These are phyloP conservation scores for Peromyscus melanophrys DNA, from an alignment of 2,797 vertebrate species.

Conservation along the genomic window DNA sequence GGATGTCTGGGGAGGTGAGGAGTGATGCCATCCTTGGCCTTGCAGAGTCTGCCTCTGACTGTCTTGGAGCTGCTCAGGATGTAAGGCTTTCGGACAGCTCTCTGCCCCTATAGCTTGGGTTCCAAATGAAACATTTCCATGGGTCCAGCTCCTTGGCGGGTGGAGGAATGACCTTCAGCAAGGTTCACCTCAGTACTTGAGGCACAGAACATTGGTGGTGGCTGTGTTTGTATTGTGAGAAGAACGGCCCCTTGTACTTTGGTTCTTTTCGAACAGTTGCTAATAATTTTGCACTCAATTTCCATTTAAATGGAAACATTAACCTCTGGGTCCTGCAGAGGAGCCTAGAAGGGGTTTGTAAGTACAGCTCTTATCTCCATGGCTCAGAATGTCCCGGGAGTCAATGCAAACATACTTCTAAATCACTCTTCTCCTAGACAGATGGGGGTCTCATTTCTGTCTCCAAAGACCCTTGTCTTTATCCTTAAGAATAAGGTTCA, in stretches of 20 bases:
- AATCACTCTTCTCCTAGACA: slow-evolving; percentile 31
- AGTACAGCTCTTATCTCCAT: slow-evolving; percentile 70
- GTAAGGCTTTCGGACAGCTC: not conserved
- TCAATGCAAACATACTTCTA: slow-evolving; percentile 71
- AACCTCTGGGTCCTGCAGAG: slow-evolving; percentile 82
- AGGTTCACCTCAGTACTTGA: slow-evolving; percentile 48
- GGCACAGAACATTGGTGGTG: not conserved
- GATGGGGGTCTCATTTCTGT: slow-evolving; percentile 15
- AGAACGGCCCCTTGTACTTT: slow-evolving; percentile 83
- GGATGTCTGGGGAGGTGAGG: not conserved
- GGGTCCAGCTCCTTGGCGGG: not conserved
- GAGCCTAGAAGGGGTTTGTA: slow-evolving; percentile 71
- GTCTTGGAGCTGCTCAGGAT: not conserved
- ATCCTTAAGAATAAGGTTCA: slow-evolving; percentile 8
- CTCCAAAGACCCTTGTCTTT: slow-evolving; percentile 23
- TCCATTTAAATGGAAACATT: slow-evolving; percentile 89
- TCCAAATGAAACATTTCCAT: slow-evolving; percentile 16
- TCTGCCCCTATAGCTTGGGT: not conserved
- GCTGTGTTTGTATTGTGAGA: slow-evolving; percentile 73
- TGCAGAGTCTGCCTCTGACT: not conserved
- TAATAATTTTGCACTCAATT: slow-evolving; percentile 88
- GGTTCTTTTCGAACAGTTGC: slow-evolving; percentile 84
- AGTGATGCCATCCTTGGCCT: not conserved
- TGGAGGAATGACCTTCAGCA: slow-evolving; percentile 53
- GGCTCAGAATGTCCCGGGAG: slow-evolving; percentile 75